Evolutionary conservation across 2,797 vertebrate genomes (phyloP).

Genomic region (Spinus pinus): DNA sequence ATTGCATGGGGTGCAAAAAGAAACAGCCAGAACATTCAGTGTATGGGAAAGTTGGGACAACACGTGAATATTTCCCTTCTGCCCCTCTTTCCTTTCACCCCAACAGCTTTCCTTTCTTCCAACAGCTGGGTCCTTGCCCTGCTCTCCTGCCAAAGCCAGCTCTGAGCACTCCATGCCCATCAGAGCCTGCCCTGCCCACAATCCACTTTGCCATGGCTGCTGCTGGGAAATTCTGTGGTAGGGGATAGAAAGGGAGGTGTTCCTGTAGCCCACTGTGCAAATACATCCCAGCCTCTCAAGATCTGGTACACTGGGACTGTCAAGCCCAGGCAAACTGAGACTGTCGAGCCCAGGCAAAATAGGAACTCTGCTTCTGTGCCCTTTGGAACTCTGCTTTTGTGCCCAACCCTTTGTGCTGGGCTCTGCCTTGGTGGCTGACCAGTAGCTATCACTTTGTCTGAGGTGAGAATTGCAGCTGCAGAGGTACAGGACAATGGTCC

Average conservation of each 20-base stretch:
- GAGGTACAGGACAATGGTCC: not conserved
- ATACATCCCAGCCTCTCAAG: not conserved
- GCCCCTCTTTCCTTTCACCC: not conserved
- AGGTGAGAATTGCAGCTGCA: not conserved
- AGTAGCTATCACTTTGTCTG: accelerated
- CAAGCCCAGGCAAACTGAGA: not conserved
- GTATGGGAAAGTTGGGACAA: not conserved
- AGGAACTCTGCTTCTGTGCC: not conserved
- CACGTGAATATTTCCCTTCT: not conserved
- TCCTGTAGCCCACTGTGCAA: not conserved
- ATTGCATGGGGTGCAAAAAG: not conserved
- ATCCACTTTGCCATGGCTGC: not conserved
- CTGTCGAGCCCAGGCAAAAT: not conserved
- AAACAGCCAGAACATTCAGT: not conserved
- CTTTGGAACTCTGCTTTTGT: no score
- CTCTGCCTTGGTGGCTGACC: not conserved
- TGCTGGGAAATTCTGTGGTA: not conserved
- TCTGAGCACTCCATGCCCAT: not conserved
- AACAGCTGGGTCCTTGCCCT: not conserved
- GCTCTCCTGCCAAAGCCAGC: not conserved
- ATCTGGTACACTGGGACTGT: not conserved
- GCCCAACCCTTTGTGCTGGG: not conserved
- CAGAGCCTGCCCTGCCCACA: not conserved
- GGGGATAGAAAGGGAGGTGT: not conserved
- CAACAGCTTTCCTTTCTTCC: not conserved